Base-by-base conservation (phyloP, 2,113 vertebrate genomes). In the Bujurquina vittata region DNA sequence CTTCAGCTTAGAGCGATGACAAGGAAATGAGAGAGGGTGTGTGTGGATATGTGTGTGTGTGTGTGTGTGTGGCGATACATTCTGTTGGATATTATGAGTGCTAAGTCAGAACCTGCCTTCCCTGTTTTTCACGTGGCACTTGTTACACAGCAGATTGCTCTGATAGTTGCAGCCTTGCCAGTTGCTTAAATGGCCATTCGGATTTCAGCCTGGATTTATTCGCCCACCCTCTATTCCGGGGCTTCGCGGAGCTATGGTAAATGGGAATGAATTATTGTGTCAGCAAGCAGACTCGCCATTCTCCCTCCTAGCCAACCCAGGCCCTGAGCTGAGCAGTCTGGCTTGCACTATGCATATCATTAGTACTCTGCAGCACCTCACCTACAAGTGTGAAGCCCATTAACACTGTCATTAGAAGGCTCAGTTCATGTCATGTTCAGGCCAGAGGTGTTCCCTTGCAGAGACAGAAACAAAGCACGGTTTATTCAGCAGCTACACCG, bases 151-250 rank as follows among this genome's bases (percentile, higher is more conserved):
- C 89, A 77, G 81, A 92, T 87, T 62, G 88, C 83, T 58, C 37
- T 20, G 72, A 84, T 52, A 58, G 80, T 86, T 92, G 91, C 90
- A 88, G 88, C 90, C 80, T 15, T 40, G 88, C 62, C 20, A 72
- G 89, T 93, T 94, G 89, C 93, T 95, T 94, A 94, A 95, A 95
- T 88, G 92, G 83, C 88, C 88, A 92, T 94, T 93, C 88, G 75
- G 86, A 93, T 91, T 90, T 92, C 93, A 89, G 60, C 1, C 31
- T 85, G 91, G 92, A 94, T 92, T 93, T 93, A 95, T 92, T 85
- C 65, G 83, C 88, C 92, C 87, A 65, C 84, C 88, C 84, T 49
- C 79, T 84, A 77, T 91, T 90, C 82, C 14, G 2, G 75, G 55
- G 61, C 86, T 84, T 61, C 87, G 82, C 77, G 18, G 55, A 85